These are phyloP conservation scores for Cantharis flavilabris DNA, from an alignment of 2,888 invertebrate genomes.

Conservation along the genomic window DNA sequence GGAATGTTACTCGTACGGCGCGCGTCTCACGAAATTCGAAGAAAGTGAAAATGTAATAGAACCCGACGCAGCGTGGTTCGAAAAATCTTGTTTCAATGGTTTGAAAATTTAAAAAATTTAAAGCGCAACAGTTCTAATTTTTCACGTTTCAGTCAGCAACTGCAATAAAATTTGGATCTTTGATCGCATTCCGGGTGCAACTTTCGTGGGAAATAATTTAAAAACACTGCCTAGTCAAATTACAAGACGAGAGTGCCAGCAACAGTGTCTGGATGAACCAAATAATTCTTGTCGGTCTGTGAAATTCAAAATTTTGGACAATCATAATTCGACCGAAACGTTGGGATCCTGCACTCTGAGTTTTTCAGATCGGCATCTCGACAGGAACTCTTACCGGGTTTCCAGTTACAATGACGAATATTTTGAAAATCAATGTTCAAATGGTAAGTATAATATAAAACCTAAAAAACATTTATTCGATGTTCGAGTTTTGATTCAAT, in stretches of 20 bases:
- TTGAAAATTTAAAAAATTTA: constrained; percentile 19
- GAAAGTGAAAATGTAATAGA: constrained; percentile 50
- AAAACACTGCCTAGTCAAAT: constrained; percentile 64
- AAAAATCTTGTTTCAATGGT: constrained; percentile 67
- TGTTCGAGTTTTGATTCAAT: no score
- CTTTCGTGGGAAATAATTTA: constrained; percentile 69
- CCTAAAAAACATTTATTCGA: no score
- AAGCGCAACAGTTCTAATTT: not conserved
- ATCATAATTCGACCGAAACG: constrained; percentile 35
- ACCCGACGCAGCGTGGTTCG: constrained; percentile 66
- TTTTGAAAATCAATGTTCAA: constrained; percentile 80
- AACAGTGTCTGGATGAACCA: constrained; percentile 61
- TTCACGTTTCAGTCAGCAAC: not conserved
- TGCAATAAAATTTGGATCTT: constrained; percentile 67
- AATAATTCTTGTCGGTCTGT: constrained; percentile 62
- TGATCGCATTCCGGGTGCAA: constrained; percentile 76
- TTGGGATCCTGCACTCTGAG: constrained; percentile 74
- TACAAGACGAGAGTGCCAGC: constrained; percentile 72
- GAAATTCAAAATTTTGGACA: constrained; percentile 54
- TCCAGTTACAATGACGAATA: constrained; percentile 79
- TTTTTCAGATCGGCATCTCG: constrained; percentile 72
- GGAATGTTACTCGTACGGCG: constrained; percentile 49
- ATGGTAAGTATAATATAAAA: constrained; percentile 47
- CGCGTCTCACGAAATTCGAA: constrained; percentile 8
- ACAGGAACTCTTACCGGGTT: constrained; percentile 77